These are phyloP conservation scores for Drosophila azteca DNA, from an alignment of 1,140 invertebrate genomes.

Conservation along the genomic window DNA sequence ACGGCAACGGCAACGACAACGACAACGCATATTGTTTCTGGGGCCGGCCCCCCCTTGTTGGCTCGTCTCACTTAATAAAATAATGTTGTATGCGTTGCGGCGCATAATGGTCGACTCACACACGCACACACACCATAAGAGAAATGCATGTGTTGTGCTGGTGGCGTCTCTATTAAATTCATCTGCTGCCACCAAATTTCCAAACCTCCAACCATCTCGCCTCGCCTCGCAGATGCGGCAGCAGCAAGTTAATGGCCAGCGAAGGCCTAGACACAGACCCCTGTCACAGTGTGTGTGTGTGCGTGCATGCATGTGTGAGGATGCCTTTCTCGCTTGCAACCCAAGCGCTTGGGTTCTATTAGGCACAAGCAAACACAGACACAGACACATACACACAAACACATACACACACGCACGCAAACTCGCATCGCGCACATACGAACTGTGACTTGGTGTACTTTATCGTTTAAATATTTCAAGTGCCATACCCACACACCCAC, in stretches of 20 bases:
- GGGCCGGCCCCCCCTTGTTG: slow-evolving; percentile 1
- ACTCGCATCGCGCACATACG: slow-evolving; percentile 7
- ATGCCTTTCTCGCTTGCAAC: slow-evolving; percentile 73
- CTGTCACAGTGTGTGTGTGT: slow-evolving; percentile 3
- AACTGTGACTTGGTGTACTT: slow-evolving; percentile 41
- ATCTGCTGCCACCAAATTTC: slow-evolving; percentile 64
- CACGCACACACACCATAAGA: slow-evolving; percentile 6
- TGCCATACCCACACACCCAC: slow-evolving; percentile 35
- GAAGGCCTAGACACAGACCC: neutral
- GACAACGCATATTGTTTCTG: slow-evolving; percentile 54
- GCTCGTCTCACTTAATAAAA: slow-evolving; percentile 71
- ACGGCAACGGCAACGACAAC: neutral
- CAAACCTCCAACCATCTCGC: slow-evolving; percentile 21
- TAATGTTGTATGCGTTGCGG: slow-evolving; percentile 70
- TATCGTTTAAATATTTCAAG: slow-evolving; percentile 79
- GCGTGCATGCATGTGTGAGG: slow-evolving; percentile 24
- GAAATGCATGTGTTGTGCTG: slow-evolving; percentile 55
- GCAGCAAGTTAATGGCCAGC: slow-evolving; percentile 70
- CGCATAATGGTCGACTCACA: slow-evolving; percentile 57
- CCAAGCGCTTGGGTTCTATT: slow-evolving; percentile 78
- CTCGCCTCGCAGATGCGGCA: slow-evolving; percentile 39
- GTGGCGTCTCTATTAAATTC: slow-evolving; percentile 72
- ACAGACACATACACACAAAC: slow-evolving; percentile 10
- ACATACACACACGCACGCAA: slow-evolving; percentile 11
- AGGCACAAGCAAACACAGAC: slow-evolving; percentile 45